A percentile compares a stretch with the other conserved stretches of the same genome.
Conservation (phyloP, 37 sponge, comb jelly and placozoan species). For the Bolinopsis microptera region DNA sequence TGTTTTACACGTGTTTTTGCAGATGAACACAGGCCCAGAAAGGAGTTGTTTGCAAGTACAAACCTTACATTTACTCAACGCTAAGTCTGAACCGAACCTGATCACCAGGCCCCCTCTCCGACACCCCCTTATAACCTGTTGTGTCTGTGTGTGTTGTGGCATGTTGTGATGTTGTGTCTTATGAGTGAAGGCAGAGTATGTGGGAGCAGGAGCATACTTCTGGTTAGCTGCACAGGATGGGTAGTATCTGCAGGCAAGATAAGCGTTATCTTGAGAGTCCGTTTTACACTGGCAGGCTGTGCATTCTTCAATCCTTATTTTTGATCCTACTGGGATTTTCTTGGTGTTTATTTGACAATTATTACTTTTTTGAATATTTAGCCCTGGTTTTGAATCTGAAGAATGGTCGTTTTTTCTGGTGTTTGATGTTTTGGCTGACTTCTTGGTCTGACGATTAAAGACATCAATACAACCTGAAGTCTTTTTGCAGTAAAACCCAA, state of each 20-base stretch:
- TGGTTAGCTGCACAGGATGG: not conserved
- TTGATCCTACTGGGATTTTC: not conserved
- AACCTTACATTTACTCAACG: not conserved
- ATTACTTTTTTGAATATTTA: too few species aligned
- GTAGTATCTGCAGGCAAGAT: not conserved
- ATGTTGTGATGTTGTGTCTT: not conserved
- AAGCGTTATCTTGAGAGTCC: not conserved
- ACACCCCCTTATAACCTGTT: not conserved
- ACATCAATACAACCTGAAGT: not conserved
- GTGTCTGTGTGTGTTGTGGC: not conserved
- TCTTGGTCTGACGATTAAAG: not conserved
- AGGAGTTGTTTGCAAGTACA: not conserved
- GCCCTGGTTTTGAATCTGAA: too few species aligned
- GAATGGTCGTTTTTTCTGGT: not conserved
- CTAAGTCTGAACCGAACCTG: not conserved
- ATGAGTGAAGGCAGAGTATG: not conserved
- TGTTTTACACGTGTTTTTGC: not conserved
- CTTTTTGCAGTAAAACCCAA: conserved; percentile 1
- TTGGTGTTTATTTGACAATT: not conserved
- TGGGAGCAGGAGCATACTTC: not conserved
- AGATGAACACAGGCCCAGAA: not conserved
- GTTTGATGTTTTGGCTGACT: not conserved
- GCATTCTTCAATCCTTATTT: not conserved
- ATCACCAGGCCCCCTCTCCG: not conserved
- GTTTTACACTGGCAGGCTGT: not conserved